Conservation (phyloP, 2,113 vertebrate genomes). For the Ornithorhynchus anatinus region DNA sequence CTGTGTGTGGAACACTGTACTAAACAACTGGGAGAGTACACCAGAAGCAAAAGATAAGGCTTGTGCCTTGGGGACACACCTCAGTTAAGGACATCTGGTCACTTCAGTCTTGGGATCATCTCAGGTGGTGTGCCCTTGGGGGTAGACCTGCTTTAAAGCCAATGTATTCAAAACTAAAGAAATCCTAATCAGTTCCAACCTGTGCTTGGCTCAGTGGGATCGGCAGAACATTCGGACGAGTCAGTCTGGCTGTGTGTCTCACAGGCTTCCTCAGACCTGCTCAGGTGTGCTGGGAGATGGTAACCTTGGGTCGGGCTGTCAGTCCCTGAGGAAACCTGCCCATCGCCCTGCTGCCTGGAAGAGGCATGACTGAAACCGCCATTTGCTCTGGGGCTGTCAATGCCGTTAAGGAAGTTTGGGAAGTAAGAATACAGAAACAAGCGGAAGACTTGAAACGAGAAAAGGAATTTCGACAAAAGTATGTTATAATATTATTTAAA, state of each 20-base stretch:
- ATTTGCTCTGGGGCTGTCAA: slow-evolving; percentile 75
- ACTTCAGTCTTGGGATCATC: no score
- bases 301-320: not conserved
- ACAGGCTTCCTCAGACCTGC: rapidly evolving
- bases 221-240: no score
- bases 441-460: slow-evolving; percentile 77
- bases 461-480: slow-evolving; percentile 66
- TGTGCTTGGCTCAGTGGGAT: no score
- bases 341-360: slow-evolving; percentile 30
- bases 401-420: slow-evolving; percentile 88
- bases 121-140: no score
- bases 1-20: no score
- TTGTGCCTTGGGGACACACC: no score
- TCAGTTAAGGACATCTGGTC: no score
- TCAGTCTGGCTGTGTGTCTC: not conserved
- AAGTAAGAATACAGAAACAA: slow-evolving; percentile 83
- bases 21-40: no score
- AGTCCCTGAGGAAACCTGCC: not conserved
- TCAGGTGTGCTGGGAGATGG: not conserved
- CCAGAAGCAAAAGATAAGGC: no score
- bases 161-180: no score
- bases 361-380: slow-evolving; percentile 76
- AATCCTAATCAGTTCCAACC: no score
- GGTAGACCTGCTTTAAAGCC: no score
- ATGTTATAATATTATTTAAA: not conserved